These are phyloP conservation scores for Chiloscyllium plagiosum DNA, from an alignment of 2,113 vertebrate genomes.

Conservation along the genomic window DNA sequence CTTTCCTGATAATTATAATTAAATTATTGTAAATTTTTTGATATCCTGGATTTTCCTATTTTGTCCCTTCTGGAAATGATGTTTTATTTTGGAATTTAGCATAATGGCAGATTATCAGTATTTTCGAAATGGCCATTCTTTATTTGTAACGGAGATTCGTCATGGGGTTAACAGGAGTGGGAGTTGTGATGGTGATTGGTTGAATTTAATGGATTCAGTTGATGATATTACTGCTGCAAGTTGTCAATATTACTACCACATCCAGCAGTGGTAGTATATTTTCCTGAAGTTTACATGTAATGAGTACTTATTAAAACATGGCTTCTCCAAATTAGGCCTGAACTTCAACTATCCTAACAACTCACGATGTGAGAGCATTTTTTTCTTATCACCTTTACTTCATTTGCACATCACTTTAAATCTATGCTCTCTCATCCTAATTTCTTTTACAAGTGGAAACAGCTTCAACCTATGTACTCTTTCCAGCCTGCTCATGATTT, in stretches of 20 bases:
- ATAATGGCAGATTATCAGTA: background rate
- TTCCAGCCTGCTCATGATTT: too few relatives aligned
- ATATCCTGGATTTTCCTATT: background rate
- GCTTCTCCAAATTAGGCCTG: background rate
- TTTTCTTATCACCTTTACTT: too few relatives aligned
- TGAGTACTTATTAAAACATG: background rate
- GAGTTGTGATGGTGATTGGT: too few relatives aligned
- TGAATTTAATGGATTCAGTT: too few relatives aligned
- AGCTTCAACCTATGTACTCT: too few relatives aligned
- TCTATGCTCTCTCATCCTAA: too few relatives aligned
- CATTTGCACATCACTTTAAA: too few relatives aligned
- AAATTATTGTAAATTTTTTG: background rate
- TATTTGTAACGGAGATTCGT: background rate
- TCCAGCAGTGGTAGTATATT: background rate
- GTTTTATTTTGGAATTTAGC: background rate
- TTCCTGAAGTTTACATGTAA: background rate
- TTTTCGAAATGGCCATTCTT: background rate
- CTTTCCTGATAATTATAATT: background rate
- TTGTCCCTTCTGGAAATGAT: background rate
- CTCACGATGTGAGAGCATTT: too few relatives aligned
- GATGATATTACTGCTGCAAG: too few relatives aligned
- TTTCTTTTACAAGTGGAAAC: too few relatives aligned
- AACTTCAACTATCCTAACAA: too few relatives aligned
- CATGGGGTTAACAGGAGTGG: too few relatives aligned
- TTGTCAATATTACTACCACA: background rate